phyloP scores from a whole-genome alignment of 2,888 invertebrate species.

The Seladonia tumulorum region DNA sequence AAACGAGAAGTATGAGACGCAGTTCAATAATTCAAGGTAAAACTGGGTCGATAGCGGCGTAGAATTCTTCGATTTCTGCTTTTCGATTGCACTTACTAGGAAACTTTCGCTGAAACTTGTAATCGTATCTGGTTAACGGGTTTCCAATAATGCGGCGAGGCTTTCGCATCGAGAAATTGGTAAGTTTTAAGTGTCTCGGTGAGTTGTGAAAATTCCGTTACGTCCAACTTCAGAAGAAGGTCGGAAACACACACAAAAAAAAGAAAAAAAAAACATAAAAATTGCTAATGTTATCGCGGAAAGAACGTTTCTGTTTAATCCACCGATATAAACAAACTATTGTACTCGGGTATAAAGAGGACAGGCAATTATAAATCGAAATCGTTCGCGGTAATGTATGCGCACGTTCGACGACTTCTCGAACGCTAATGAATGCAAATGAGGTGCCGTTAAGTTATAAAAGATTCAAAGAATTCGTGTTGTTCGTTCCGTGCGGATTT shows the following conservation, averaged over 20 bases:
- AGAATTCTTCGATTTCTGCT: constrained; percentile 41
- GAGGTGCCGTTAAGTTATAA: neutral
- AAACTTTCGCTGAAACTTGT: constrained; percentile 49
- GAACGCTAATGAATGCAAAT: constrained; percentile 11
- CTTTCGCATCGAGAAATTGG: constrained; percentile 13
- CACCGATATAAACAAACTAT: neutral
- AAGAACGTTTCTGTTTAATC: neutral
- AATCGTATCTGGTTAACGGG: constrained; percentile 22
- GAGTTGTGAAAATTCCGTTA: constrained; percentile 11
- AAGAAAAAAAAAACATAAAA: neutral
- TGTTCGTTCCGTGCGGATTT: neutral
- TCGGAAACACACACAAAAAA: neutral
- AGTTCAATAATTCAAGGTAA: constrained; percentile 29
- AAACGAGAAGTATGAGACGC: constrained; percentile 21
- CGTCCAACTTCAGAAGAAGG: neutral
- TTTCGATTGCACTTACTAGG: constrained; percentile 27
- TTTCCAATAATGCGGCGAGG: neutral
- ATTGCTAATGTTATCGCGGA: neutral
- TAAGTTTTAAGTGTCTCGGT: constrained; percentile 20
- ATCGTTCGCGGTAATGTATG: neutral
- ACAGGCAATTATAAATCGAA: neutral
- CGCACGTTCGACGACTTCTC: neutral
- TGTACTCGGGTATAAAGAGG: neutral
- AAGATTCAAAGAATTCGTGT: neutral
- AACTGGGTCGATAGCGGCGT: constrained; percentile 31